Evolutionary conservation across 2,888 invertebrate species (phyloP), one percentile per base, ranked within the genome.

Genomic region (Pseudococcus viburni): DNA sequence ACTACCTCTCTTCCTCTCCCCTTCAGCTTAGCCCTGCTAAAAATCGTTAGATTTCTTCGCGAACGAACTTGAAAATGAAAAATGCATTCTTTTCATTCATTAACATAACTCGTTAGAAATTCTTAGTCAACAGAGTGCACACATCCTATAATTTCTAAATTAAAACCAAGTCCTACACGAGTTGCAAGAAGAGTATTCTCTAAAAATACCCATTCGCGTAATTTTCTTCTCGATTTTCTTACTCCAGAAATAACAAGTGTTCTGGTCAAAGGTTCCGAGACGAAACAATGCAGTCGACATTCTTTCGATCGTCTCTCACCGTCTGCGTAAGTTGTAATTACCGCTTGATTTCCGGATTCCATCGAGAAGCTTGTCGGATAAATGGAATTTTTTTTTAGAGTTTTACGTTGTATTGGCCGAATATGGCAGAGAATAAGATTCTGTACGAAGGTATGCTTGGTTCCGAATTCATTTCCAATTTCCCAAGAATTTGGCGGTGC

Each of bases 281-380:
- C 17, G 73, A 73, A 73, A 73, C 73, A 73, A 73, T 73, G 33
- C 33, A 73, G 15, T 73, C 33, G 15, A 17, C 73, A 39, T 73
- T 33, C 73, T 17, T 73, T 73, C 73, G 15, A 33, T 22, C 64
- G 64, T 64, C 64, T 64, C 64, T 64, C 64, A 19, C 22, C 19
- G 73, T 39, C 33, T 15, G 39, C 17, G 15, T 73, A 33, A 15
- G 12, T 33, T 73, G 33, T 73, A 73, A 73, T 73, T 73, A 73
- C 73, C 33, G 26, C 11, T 73, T 33, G 33, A 73, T 73, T 73
- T 73, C 73, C 73, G 73, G 73, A 73, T 73, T 73, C 73, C 73
- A 39, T 33, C 73, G 33, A 73, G 73, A 73, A 73, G 73, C 26
- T 73, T 8, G 64, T 33, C 73, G 39, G 15, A 33, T 64, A 22